Base-by-base conservation (phyloP, 2,888 invertebrate genomes). In the Ichneumoninae sp. region DNA sequence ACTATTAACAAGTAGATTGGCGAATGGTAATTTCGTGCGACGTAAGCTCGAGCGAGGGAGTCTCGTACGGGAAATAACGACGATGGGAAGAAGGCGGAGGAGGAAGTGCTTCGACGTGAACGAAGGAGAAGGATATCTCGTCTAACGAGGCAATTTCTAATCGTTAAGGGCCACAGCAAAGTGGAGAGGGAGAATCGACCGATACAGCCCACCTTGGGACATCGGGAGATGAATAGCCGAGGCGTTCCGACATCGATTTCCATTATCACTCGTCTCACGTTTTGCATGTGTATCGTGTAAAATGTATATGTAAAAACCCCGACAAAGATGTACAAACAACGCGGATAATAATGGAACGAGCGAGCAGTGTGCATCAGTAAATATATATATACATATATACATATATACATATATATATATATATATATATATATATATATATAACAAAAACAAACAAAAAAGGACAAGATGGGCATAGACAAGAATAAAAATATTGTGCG, bases 1-100 rank as follows among this genome's bases (percentile, higher is more conserved):
- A 70, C 60, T 76, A 84, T 88, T 87, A 87, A 83, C 87, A 86
- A 86, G 84, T 87, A 85, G 74, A 87, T 88, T 84, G 87, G 70
- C 79, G 66, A 82, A 80, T 82, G 77, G 74, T 84, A 80, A 85
- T 84, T 85, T 77, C 65, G 22, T 60, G 40, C 50, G 79, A 71
- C 70, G 82, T 76, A 68, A 72, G 83, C 68, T 62, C 52, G 30
- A 33, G 47, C 66, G 44, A 16, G 22, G 0, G 33, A 16, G 19
- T 13, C 54, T 54, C 57, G 13, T 10, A 5, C 13, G 0, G 57
- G 22, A 60, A 65, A 50, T n/a, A 78, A 52, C 33, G 19, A 68
- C 54, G 70, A 47, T 30, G 57, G 36, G 47, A 19, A 7, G n/a
- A 52, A 44, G 78, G 44, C 40, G 57, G 10, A 26, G 76, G 52